Evolutionary conservation across 2,797 vertebrate genomes (phyloP).

Genomic region (Lycodopsis pacificus): DNA sequence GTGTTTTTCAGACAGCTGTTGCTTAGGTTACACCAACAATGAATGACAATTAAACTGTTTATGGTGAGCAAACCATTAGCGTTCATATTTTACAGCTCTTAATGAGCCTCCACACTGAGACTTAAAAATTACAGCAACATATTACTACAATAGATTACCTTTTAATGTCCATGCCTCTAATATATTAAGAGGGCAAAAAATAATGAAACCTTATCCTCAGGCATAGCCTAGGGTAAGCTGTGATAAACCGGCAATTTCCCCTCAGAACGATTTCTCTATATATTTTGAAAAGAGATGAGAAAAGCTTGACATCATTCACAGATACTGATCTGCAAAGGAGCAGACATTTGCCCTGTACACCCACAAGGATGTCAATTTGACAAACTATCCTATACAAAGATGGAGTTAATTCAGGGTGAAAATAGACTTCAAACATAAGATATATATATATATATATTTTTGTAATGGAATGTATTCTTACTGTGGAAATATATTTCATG

Average conservation of each 20-base stretch:
- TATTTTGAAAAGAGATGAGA: slow-evolving; percentile 41
- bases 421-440: slow-evolving; percentile 37
- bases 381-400: slow-evolving; percentile 35
- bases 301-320: slow-evolving; percentile 50
- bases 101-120: slow-evolving; percentile 37
- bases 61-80: slow-evolving; percentile 33
- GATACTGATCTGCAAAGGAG: slow-evolving; percentile 50
- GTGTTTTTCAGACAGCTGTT: slow-evolving; percentile 34
- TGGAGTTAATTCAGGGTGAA: slow-evolving; percentile 17
- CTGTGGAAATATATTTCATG: slow-evolving; percentile 27
- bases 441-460: slow-evolving; percentile 28
- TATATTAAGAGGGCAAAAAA: slow-evolving; percentile 31
- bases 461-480: slow-evolving; percentile 17
- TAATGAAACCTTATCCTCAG: slow-evolving; percentile 52
- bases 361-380: slow-evolving; percentile 39
- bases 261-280: slow-evolving; percentile 29
- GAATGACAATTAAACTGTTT: slow-evolving; percentile 28
- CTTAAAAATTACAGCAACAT: slow-evolving; percentile 19
- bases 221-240: slow-evolving; percentile 37
- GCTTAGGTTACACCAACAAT: slow-evolving; percentile 31
- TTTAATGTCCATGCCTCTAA: slow-evolving; percentile 14
- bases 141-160: slow-evolving; percentile 11
- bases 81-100: slow-evolving; percentile 21
- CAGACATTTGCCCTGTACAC: slow-evolving; percentile 38
- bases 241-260: slow-evolving; percentile 25